phyloP scores from a whole-genome alignment of 2,888 invertebrate species.

The Ernsta delagoae region DNA sequence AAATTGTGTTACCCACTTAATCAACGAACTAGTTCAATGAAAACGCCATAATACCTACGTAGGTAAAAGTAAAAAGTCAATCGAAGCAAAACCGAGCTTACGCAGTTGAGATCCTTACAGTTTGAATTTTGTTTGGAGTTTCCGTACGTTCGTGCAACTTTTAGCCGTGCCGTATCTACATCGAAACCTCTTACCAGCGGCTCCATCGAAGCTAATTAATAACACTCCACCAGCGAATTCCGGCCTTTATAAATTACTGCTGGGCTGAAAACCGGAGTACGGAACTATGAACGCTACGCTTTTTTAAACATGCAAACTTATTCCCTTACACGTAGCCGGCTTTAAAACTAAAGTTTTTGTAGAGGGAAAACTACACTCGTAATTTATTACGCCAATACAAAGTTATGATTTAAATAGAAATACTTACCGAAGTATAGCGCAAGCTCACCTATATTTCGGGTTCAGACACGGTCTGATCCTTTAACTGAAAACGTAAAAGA shows the following conservation, averaged over 20 bases:
- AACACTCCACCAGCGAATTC: conserved; percentile 39
- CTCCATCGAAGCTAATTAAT: conserved; percentile 51
- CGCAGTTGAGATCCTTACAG: conserved; percentile 9
- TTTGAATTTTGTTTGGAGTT: conserved; percentile 33
- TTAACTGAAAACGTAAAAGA: too few relatives aligned
- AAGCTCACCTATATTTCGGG: too few relatives aligned
- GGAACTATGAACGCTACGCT: conserved; percentile 31
- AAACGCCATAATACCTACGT: too few relatives aligned
- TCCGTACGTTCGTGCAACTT: conserved; percentile 23
- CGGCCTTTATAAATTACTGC: conserved; percentile 32
- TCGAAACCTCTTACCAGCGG: conserved; percentile 49
- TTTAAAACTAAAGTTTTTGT: conserved; percentile 11
- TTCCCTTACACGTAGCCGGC: conserved; percentile 27
- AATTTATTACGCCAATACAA: background rate
- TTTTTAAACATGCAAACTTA: conserved; percentile 34
- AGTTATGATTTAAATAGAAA: background rate
- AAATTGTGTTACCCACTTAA: too few relatives aligned
- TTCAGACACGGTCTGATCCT: too few relatives aligned
- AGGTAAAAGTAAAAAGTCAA: background rate
- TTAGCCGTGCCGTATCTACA: conserved; percentile 60
- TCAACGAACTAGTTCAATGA: too few relatives aligned
- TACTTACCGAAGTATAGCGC: too few relatives aligned
- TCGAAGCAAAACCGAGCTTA: conserved; percentile 10
- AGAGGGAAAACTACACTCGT: background rate
- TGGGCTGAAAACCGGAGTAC: conserved; percentile 31